Evolutionary conservation across 2,113 vertebrate species (phyloP), one percentile per base, ranked within the genome.

Genomic region (Bubo scandiacus): DNA sequence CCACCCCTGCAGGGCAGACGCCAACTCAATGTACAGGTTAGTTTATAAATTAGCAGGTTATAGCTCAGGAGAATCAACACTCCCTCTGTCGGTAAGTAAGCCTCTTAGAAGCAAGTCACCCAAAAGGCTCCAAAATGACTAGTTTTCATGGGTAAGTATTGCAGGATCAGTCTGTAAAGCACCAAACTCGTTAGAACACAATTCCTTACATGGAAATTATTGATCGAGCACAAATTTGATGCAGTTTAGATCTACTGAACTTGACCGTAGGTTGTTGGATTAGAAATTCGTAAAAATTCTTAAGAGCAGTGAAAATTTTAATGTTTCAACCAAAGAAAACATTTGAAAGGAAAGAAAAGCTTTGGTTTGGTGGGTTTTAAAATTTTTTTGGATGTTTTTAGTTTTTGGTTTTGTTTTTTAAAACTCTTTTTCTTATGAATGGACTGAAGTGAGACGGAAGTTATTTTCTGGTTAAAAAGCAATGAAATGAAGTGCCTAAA

Each of bases 11-110:
- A 68, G 47, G 32, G n/a, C 5, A 2, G 47, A 77, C 40, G 16
- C 21, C 51, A 71, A 19, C 15, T 12, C 51, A 49, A 57, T 5
- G 6, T 16, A 38, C 10, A 62, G 16, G n/a, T 77, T 49, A 81
- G 25, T 0, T 0, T 36, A 52, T 6, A 52, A 57, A 52, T 73
- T 18, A 49, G 14, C 40, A 30, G 15, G 30, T 0, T 3, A 8
- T 45, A 45, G 45, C 30, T 92, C 34, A 49, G 51, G 36, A 58
- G 21, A 66, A 72, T 52, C 63, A 75, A 51, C 18, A 38, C 5
- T 42, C 38, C 32, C 18, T 25, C 11, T 59, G 30, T 12, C 2
- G 3, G n/a, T 40, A 70, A 86, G 61, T 9, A 43, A 81, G 4
- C 3, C 12, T 78, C 51, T 52, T 54, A 78, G 40, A 74, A 45